phyloP scores from a whole-genome alignment of 92 coral and sea anemone genomes.

The Actinernus sp. region DNA sequence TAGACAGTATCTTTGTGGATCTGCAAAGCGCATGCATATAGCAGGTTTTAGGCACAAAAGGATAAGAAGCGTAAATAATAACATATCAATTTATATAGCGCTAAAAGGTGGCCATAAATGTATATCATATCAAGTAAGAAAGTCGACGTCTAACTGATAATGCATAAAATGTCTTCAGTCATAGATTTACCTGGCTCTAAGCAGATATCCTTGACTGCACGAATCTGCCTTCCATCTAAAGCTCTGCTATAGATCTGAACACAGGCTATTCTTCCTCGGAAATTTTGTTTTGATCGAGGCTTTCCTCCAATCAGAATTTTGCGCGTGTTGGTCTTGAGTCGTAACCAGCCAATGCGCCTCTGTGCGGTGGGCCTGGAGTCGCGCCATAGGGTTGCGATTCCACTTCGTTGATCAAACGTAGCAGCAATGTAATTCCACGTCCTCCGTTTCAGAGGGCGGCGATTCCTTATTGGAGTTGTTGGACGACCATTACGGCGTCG shows the following conservation, averaged over 20 bases:
- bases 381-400: slow-evolving; percentile 13
- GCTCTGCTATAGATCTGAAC: slow-evolving; percentile 32
- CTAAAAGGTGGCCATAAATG: too few relatives aligned
- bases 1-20: too few relatives aligned
- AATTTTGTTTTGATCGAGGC: slow-evolving; percentile 23
- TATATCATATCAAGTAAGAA: too few relatives aligned
- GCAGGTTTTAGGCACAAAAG: too few relatives aligned
- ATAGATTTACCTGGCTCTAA: slow-evolving; percentile 21
- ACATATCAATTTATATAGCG: too few relatives aligned
- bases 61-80: too few relatives aligned
- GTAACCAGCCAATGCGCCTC: neutral
- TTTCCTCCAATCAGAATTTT: slow-evolving; percentile 28
- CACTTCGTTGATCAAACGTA: slow-evolving; percentile 19
- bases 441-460: neutral
- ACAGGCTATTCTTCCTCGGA: slow-evolving; percentile 39
- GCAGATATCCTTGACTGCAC: slow-evolving; percentile 12
- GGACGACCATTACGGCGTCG: slow-evolving; percentile 19
- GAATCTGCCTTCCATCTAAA: slow-evolving; percentile 12
- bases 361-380: slow-evolving; percentile 5
- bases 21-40: too few relatives aligned
- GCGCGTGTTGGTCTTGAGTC: slow-evolving; percentile 26
- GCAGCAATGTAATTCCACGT: slow-evolving; percentile 45
- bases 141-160: too few relatives aligned
- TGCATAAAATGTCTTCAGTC: too few relatives aligned
- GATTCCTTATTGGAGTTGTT: neutral